phyloP scores from a whole-genome alignment of 2,888 invertebrate genomes.

The Cyclophora albipunctata region DNA sequence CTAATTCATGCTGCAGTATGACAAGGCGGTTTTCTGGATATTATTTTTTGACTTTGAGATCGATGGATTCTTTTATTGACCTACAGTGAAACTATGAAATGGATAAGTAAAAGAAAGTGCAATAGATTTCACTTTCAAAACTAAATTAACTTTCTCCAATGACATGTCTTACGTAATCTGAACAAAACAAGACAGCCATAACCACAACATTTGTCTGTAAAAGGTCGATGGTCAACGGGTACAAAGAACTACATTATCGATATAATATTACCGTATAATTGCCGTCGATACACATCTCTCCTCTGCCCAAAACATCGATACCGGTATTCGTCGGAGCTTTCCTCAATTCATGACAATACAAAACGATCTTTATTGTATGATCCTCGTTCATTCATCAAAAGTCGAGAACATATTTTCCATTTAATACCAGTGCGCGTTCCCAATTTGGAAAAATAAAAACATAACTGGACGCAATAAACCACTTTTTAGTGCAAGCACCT shows the following conservation, averaged over 20 bases:
- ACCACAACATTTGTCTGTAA: conserved; percentile 61
- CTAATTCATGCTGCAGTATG: conserved; percentile 10
- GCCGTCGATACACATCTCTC: conserved; percentile 4
- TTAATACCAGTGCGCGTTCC: conserved; percentile 6
- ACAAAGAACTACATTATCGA: conserved; percentile 21
- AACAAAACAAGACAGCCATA: conserved; percentile 65
- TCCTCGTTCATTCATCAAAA: conserved; percentile 15
- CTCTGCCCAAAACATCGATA: not conserved
- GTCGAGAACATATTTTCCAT: conserved; percentile 7
- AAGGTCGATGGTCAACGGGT: conserved; percentile 46
- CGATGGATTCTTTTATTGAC: conserved; percentile 31
- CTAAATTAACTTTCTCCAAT: conserved; percentile 75
- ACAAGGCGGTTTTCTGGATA: conserved; percentile 18
- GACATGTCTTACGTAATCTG: conserved; percentile 71
- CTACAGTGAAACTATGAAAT: conserved; percentile 57
- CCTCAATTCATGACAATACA: too few species aligned
- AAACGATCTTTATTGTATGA: too few species aligned
- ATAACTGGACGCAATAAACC: conserved; percentile 18
- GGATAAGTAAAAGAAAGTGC: conserved; percentile 72
- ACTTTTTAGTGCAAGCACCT: conserved; percentile 35
- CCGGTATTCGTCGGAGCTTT: too few species aligned
- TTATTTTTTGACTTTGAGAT: conserved; percentile 24
- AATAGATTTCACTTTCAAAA: conserved; percentile 76
- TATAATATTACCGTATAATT: conserved; percentile 14
- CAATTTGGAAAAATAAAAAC: conserved; percentile 13